Evolutionary conservation across 2,888 invertebrate species (phyloP).

Genomic region (Belgica antarctica): DNA sequence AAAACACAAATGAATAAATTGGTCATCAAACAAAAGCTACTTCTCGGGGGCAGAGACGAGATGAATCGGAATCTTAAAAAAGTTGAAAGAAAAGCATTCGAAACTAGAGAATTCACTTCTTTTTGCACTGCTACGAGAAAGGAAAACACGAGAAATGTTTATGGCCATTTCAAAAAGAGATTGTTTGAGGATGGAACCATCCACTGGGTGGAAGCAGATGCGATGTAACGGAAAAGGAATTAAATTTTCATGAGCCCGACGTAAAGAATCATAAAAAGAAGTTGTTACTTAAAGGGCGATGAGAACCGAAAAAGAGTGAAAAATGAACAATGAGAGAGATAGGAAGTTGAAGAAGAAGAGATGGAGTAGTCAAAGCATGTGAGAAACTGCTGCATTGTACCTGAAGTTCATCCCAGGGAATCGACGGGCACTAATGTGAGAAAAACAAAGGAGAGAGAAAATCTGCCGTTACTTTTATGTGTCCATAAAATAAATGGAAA

Average conservation of each 20-base stretch:
- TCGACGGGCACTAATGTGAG: conserved; percentile 65
- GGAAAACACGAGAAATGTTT: neutral
- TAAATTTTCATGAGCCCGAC: conserved; percentile 37
- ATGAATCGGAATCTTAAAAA: conserved; percentile 1
- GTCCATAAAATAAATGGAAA: neutral
- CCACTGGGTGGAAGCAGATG: conserved; percentile 41
- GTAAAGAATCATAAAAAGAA: conserved; percentile 25
- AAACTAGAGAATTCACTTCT: neutral
- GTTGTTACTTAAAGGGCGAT: neutral
- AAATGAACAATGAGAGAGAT: conserved; percentile 16
- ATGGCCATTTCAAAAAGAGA: conserved; percentile 3
- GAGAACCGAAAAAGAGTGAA: neutral
- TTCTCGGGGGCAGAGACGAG: neutral
- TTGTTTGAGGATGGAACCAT: neutral
- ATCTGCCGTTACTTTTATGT: neutral
- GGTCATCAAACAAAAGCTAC: conserved; percentile 23
- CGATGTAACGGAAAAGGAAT: conserved; percentile 32
- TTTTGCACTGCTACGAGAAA: neutral
- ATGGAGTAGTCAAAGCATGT: conserved; percentile 46
- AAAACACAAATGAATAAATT: conserved; percentile 8
- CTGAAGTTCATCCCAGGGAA: conserved; percentile 95
- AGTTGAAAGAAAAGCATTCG: neutral
- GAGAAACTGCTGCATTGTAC: conserved; percentile 56
- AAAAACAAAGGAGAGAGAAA: neutral
- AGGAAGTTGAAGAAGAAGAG: conserved; percentile 35